Evolutionary conservation across 2,888 invertebrate species (phyloP), one percentile per base, ranked within the genome.

Genomic region (Dryadula phaetusa): DNA sequence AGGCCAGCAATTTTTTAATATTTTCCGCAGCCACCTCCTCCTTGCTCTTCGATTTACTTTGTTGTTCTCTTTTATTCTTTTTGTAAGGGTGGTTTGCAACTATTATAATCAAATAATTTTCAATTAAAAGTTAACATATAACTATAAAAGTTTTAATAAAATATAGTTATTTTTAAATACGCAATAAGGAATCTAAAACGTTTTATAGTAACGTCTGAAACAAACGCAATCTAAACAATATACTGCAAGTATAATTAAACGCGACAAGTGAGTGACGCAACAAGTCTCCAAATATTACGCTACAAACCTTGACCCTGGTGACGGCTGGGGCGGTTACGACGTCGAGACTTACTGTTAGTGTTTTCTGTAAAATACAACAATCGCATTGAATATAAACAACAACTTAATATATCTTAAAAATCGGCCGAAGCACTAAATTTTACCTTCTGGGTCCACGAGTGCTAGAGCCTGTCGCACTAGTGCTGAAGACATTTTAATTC

Each of bases 381-480:
- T 7, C 42, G 28, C 3, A 46, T 46, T 18, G 32, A n/a, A 58
- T 61, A 28, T 47, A 18, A 40, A 34, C 4, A 37, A 25, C n/a
- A n/a, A n/a, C n/a, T 44, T 34, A 47, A 10, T 20, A 22, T n/a
- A n/a, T 28, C 7, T 32, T 14, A 40, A 46, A 34, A 53, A 12
- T n/a, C n/a, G 49, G 12, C 12, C 18, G 8, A 32, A 69, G 64
- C 34, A 56, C 1, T 66, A 20, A 40, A 65, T 2, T 28, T 58
- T 76, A 90, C 92, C 90, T 83, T 89, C 86, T 69, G 84, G 89
- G 67, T 93, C 93, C 34, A 94, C 89, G 72, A 94, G 85, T 78
- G 93, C 93, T 67, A 94, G 86, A 75, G 94, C 94, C 77, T 93
- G 90, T 74, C 93, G 90, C 53, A 94, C 87, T 80, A 94, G 84